Conservation (phyloP, 37 sponge, comb jelly and placozoan species). For the Axinella damicornis region DNA sequence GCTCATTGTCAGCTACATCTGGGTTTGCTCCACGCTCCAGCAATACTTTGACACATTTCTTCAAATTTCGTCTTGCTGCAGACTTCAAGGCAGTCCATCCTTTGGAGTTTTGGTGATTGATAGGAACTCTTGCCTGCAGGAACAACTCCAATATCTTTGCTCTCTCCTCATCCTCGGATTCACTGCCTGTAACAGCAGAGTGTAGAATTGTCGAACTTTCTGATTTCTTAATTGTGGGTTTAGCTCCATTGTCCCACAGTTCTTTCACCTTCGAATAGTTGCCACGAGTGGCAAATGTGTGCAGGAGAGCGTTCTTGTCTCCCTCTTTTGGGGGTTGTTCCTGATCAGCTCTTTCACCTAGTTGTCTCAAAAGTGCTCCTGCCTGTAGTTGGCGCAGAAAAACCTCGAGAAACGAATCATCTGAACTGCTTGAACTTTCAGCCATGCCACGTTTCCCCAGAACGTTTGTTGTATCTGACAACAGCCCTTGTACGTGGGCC, state of each 20-base stretch:
- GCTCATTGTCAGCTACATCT: slow-evolving; percentile 63
- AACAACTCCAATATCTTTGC: slow-evolving; percentile 60
- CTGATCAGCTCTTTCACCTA: too few relatives aligned
- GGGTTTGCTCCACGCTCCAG: slow-evolving; percentile 69
- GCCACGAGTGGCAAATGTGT: slow-evolving; percentile 59
- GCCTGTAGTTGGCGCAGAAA: too few relatives aligned
- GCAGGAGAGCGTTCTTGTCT: slow-evolving; percentile 53
- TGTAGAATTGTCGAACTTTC: slow-evolving; percentile 67
- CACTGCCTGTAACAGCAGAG: slow-evolving; percentile 56
- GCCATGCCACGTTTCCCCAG: too few relatives aligned
- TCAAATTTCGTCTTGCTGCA: slow-evolving; percentile 58
- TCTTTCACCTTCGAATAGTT: slow-evolving; percentile 36
- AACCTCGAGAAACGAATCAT: too few relatives aligned
- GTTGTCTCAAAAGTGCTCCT: too few relatives aligned
- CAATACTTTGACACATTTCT: slow-evolving; percentile 76
- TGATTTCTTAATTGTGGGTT: slow-evolving; percentile 29
- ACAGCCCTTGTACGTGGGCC: too few relatives aligned
- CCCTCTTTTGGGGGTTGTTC: too few relatives aligned
- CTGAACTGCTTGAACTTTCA: too few relatives aligned
- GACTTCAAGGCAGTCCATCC: slow-evolving; percentile 88
- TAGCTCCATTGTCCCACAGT: slow-evolving; percentile 70
- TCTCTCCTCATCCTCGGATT: slow-evolving; percentile 42
- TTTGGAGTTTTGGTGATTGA: slow-evolving; percentile 48
- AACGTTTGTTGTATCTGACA: too few relatives aligned
- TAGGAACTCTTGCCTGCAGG: slow-evolving; percentile 32